These are phyloP conservation scores for Kryphioiulus occultus DNA, from an alignment of 2,888 invertebrate genomes.

Conservation along the genomic window DNA sequence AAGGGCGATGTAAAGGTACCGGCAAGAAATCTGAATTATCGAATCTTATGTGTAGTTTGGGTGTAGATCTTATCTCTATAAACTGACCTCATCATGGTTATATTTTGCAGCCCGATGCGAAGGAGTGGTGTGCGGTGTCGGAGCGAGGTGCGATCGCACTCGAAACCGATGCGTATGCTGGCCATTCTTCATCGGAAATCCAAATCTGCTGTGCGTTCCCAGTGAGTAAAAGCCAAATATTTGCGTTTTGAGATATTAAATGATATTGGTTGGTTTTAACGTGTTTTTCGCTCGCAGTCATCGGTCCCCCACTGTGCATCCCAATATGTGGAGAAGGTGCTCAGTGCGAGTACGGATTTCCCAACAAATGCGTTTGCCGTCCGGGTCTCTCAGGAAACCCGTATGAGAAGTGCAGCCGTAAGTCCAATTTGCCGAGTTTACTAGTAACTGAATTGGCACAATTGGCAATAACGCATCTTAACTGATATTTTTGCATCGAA, in stretches of 20 bases:
- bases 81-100: too few relatives aligned
- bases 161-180: constrained; percentile 86
- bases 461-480: too few relatives aligned
- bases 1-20: constrained; percentile 50
- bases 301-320: constrained; percentile 77
- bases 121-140: constrained; percentile 84
- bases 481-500: neutral
- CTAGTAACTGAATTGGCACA: neutral
- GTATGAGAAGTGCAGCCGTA: constrained; percentile 76
- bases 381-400: constrained; percentile 86
- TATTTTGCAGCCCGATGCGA: constrained; percentile 75
- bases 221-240: constrained; percentile 69
- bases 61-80: too few relatives aligned
- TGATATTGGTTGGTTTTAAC: neutral
- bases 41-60: neutral
- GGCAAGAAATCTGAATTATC: neutral
- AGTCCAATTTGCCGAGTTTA: neutral
- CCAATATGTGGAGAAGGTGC: constrained; percentile 84
- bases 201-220: constrained; percentile 88
- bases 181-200: constrained; percentile 86
- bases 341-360: constrained; percentile 83
- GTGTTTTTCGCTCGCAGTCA: too few relatives aligned
- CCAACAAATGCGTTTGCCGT: constrained; percentile 82
- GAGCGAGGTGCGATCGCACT: constrained; percentile 81
- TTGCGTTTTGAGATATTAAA: neutral